A percentile compares a stretch with the other conserved stretches of the same genome.
Evolutionary conservation across 2,888 invertebrate species (phyloP).

Genomic region (Lycophotia porphyrea): DNA sequence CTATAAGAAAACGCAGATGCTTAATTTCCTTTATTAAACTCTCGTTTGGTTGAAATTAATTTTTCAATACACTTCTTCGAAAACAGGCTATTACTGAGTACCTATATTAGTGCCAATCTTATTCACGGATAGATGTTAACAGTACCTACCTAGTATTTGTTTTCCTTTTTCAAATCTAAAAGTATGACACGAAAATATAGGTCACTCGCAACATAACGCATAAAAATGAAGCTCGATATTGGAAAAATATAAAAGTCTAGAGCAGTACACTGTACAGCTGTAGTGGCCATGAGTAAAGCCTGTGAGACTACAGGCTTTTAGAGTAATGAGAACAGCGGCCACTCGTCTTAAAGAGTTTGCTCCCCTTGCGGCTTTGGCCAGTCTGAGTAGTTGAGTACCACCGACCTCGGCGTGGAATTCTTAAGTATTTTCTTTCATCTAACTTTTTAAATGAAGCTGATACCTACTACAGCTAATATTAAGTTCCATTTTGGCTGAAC

Average conservation of each 20-base stretch:
- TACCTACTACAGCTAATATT: neutral
- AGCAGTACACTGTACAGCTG: conserved; percentile 6
- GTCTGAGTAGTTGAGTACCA: conserved; percentile 17
- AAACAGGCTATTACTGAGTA: too few species aligned
- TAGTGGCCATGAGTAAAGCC: conserved; percentile 25
- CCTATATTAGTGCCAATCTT: too few species aligned
- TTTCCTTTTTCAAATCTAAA: conserved; percentile 20
- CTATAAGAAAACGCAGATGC: too few species aligned
- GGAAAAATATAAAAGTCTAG: conserved; percentile 42
- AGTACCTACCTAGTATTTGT: neutral
- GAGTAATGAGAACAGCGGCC: conserved; percentile 63
- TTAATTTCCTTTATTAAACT: too few species aligned
- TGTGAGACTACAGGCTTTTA: conserved; percentile 56
- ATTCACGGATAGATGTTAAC: neutral
- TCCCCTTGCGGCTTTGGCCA: conserved; percentile 50
- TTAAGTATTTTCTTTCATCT: neutral
- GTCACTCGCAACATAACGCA: neutral
- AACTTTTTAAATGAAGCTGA: conserved; percentile 15
- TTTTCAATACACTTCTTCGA: too few species aligned
- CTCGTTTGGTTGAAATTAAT: too few species aligned
- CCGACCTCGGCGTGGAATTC: conserved; percentile 41
- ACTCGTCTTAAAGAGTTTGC: conserved; percentile 57
- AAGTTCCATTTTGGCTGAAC: neutral
- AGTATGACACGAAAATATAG: neutral
- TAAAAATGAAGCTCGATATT: conserved; percentile 35